Conservation (phyloP, 2,797 vertebrate species). For the Acrossocheilus fasciatus region DNA sequence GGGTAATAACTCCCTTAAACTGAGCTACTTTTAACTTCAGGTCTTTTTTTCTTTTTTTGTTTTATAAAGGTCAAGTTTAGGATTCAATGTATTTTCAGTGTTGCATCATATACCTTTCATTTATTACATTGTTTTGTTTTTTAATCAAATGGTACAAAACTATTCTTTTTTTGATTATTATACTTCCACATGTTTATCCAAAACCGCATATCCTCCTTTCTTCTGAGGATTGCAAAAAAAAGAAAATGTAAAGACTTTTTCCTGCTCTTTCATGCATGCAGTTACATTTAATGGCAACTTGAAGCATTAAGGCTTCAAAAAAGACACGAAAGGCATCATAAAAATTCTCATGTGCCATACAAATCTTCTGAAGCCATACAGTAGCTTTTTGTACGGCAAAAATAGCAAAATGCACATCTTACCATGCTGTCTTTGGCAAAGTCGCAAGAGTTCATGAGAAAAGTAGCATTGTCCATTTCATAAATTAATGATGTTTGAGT, state of each 20-base stretch:
- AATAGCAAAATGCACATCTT: background rate
- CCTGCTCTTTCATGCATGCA: background rate
- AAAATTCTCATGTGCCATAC: too few relatives aligned
- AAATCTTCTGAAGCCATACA: background rate
- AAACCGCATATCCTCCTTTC: background rate
- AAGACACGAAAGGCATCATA: background rate
- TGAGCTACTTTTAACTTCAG: slow-evolving; percentile 55
- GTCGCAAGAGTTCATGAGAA: background rate
- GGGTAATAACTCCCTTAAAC: slow-evolving; percentile 39
- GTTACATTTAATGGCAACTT: background rate
- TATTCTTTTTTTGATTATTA: background rate
- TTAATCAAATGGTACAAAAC: background rate
- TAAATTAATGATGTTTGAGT: background rate
- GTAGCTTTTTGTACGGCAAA: background rate
- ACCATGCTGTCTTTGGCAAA: background rate
- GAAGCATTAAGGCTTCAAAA: background rate
- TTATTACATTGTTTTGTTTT: background rate
- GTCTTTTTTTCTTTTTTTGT: slow-evolving; percentile 29
- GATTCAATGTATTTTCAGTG: slow-evolving; percentile 34
- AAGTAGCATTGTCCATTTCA: background rate
- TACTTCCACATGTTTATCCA: background rate
- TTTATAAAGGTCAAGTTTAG: slow-evolving; percentile 54
- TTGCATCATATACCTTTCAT: slow-evolving; percentile 50
- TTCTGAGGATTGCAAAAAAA: background rate
- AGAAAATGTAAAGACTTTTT: background rate